A percentile compares a stretch with the other conserved stretches of the same genome.
Conservation (phyloP, 2,888 invertebrate genomes). For the Blastobasis lacticolella region DNA sequence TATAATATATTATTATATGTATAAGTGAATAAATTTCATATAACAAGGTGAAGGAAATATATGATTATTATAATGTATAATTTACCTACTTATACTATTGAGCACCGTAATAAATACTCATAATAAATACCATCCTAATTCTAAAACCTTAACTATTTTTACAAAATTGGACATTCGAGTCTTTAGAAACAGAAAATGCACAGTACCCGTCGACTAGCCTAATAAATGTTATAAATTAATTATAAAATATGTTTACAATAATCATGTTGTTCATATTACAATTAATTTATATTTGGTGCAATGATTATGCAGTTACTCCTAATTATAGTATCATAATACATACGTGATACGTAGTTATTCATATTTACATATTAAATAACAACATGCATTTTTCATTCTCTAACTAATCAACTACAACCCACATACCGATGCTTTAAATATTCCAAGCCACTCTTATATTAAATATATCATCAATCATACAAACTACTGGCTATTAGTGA, state of each 20-base stretch:
- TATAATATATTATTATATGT: constrained; percentile 17
- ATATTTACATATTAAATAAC: constrained; percentile 28
- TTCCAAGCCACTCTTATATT: neutral
- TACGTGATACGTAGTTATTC: constrained; percentile 23
- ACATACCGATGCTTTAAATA: constrained; percentile 2
- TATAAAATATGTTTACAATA: neutral
- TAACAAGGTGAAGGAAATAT: constrained; percentile 22
- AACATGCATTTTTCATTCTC: constrained; percentile 14
- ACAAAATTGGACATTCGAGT: constrained; percentile 67
- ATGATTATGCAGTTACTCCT: constrained; percentile 25
- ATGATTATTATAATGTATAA: constrained; percentile 23
- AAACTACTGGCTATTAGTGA: constrained; percentile 20
- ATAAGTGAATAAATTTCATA: constrained; percentile 21
- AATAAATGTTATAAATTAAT: constrained; percentile 24
- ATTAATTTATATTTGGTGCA: constrained; percentile 40
- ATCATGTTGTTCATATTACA: neutral
- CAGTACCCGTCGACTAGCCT: constrained; percentile 72
- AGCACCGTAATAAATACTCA: constrained; percentile 45
- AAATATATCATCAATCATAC: no score
- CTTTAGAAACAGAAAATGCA: constrained; percentile 52
- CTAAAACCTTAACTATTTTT: constrained; percentile 39
- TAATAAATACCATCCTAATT: constrained; percentile 24
- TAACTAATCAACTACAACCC: constrained; percentile 9
- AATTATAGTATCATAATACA: constrained; percentile 23
- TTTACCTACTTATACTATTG: constrained; percentile 36